Evolutionary conservation across 2,888 invertebrate genomes (phyloP).

Genomic region (Stegophylla sp.): DNA sequence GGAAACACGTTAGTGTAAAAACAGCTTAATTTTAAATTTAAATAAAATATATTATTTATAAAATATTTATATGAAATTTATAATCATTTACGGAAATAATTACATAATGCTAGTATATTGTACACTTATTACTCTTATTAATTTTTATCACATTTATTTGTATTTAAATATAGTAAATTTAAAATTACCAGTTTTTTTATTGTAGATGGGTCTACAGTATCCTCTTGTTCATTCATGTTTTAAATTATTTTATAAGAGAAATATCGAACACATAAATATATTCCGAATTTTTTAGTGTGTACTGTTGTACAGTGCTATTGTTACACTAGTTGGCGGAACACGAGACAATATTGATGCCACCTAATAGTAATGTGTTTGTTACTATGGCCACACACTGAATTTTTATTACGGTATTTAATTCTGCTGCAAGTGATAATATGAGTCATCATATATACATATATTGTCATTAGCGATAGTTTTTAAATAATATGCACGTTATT

Average conservation of each 20-base stretch:
- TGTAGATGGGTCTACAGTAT: conserved; percentile 15
- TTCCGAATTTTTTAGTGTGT: no score
- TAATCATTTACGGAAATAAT: no score
- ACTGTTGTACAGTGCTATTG: no score
- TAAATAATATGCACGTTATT: no score
- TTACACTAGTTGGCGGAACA: no score
- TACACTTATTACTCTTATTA: not conserved
- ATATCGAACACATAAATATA: no score
- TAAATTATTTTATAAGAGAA: not conserved
- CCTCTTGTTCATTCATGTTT: conserved; percentile 33
- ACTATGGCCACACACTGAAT: conserved; percentile 11
- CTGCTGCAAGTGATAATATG: conserved; percentile 3
- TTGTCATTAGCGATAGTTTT: no score
- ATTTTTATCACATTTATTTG: not conserved
- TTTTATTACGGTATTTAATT: not conserved
- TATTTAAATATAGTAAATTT: not conserved
- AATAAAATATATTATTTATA: no score
- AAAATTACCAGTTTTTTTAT: conserved; percentile 35
- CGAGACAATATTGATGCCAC: not conserved
- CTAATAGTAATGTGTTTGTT: conserved; percentile 21
- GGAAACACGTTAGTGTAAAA: no score
- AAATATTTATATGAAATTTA: no score
- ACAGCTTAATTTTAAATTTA: no score
- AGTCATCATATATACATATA: no score
- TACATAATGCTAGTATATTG: not conserved